Percentiles rank a stretch among this genome's conserved stretches.
These are phyloP conservation scores for Emberiza fucata DNA, from an alignment of 2,113 vertebrate genomes.

Conservation along the genomic window DNA sequence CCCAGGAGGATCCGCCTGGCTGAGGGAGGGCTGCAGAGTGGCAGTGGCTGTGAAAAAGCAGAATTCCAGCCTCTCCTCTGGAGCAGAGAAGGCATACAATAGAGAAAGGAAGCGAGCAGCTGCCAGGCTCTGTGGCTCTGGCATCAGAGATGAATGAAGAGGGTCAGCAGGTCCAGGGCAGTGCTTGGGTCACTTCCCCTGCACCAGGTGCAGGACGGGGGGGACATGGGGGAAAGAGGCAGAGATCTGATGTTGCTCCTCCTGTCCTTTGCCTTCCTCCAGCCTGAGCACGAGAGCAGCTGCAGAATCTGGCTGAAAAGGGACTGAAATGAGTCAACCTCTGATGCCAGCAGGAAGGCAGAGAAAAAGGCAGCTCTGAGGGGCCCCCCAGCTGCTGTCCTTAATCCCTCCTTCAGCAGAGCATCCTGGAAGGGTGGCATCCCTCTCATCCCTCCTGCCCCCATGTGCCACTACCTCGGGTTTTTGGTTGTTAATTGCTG, in stretches of 20 bases:
- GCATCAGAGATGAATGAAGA: not conserved
- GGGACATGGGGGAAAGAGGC: accelerated
- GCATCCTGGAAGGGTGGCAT: not conserved
- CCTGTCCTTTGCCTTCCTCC: not conserved
- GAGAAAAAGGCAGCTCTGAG: not conserved
- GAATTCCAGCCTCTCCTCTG: not conserved
- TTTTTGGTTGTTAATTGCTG: no score
- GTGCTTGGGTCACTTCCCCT: not conserved
- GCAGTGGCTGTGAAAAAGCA: not conserved
- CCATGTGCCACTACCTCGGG: accelerated
- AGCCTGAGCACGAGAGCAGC: not conserved
- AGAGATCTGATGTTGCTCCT: not conserved
- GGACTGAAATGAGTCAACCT: not conserved
- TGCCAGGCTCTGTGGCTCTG: not conserved
- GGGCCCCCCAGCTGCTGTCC: not conserved
- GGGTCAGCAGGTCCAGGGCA: not conserved
- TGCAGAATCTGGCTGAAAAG: accelerated
- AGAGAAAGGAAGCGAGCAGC: not conserved
- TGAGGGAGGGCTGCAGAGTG: not conserved
- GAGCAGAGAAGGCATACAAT: not conserved
- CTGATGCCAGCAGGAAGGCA: not conserved
- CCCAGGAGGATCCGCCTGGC: accelerated
- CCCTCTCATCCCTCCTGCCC: no score
- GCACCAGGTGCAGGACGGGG: accelerated
- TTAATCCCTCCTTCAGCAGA: not conserved